Percentiles rank a stretch among this genome's conserved stretches.
phyloP scores from a whole-genome alignment of 2,888 invertebrate genomes.

The Acrobasis consociella region DNA sequence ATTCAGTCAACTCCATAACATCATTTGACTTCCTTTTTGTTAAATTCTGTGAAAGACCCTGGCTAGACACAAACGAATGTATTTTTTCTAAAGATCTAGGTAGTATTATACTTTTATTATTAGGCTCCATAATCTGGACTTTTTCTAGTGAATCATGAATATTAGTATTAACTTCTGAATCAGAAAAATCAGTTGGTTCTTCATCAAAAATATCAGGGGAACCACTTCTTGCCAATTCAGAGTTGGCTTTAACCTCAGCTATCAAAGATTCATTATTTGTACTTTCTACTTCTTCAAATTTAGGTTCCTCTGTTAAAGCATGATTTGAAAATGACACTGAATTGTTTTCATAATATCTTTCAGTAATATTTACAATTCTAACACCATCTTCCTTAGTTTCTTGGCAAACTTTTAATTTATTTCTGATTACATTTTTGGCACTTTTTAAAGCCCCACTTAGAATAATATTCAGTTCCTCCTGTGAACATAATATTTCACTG shows the following conservation, averaged over 20 bases:
- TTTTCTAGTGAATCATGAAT: background rate
- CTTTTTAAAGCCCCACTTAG: constrained; percentile 59
- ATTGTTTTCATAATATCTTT: constrained; percentile 20
- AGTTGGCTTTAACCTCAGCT: background rate
- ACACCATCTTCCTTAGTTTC: constrained; percentile 22
- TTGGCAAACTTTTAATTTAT: constrained; percentile 28
- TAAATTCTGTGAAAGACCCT: constrained; percentile 28
- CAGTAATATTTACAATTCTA: constrained; percentile 19
- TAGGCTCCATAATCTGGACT: background rate
- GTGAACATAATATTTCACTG: constrained; percentile 57
- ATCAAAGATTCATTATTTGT: constrained; percentile 15
- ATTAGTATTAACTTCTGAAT: constrained; percentile 11
- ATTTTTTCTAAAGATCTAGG: background rate
- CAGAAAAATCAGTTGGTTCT: constrained; percentile 49
- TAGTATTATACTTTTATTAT: constrained; percentile 9
- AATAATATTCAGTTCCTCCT: constrained; percentile 62
- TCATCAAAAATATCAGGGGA: constrained; percentile 79
- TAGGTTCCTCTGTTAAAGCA: background rate
- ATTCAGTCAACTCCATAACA: constrained; percentile 67
- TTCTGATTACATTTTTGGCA: constrained; percentile 49
- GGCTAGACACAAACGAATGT: background rate
- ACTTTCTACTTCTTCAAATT: background rate
- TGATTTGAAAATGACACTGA: constrained; percentile 4
- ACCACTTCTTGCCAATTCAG: constrained; percentile 47
- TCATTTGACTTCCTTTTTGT: constrained; percentile 57